Base-by-base conservation (phyloP, 2,888 invertebrate genomes). In the Cantharis nigra region DNA sequence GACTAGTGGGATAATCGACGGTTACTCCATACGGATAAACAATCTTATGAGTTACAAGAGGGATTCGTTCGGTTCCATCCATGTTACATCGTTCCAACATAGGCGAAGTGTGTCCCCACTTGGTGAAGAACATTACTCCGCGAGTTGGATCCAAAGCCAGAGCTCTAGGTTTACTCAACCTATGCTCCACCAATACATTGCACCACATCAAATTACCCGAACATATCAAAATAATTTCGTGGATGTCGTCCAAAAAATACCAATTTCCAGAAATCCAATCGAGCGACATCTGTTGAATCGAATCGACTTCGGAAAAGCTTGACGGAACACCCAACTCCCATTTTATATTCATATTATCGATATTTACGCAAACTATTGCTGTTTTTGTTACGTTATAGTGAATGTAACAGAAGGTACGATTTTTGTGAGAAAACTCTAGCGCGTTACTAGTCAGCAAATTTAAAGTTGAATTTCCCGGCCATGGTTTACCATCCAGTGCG, bases 211-310 rank as follows among this genome's bases (percentile, higher is more conserved):
- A 90, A 74, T 90, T 85, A 71, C 89, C 89, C 78, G 90, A 90
- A 89, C 96, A 96, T 82, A 93, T 90, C 88, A 94, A 93, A 82
- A 96, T 91, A 87, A 92, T 82, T 73, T 82, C 82, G 33, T 80
- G 77, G n/a, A 79, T 77, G 70, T 84, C 84, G 70, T 84, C 83
- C 49, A 84, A 71, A 28, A 83, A 82, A 71, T 84, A 97, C 96
- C 96, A 96, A 90, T 96, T 96, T 83, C 92, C 92, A 14, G 95
- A 92, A 76, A 96, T 89, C 97, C 97, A 97, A 89, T 97, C 97
- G 81, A 94, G 87, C 7, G 93, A 93, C 84, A 97, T 90, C 86
- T 94, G 94, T 81, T 92, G 92, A 80, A 96, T 93, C 81, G 92
- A 91, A 85, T 92, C 91, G 76, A 93, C 88, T 82, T 92, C 91